Base-by-base conservation (phyloP, 2,113 vertebrate species). In the Phocoena phocoena region DNA sequence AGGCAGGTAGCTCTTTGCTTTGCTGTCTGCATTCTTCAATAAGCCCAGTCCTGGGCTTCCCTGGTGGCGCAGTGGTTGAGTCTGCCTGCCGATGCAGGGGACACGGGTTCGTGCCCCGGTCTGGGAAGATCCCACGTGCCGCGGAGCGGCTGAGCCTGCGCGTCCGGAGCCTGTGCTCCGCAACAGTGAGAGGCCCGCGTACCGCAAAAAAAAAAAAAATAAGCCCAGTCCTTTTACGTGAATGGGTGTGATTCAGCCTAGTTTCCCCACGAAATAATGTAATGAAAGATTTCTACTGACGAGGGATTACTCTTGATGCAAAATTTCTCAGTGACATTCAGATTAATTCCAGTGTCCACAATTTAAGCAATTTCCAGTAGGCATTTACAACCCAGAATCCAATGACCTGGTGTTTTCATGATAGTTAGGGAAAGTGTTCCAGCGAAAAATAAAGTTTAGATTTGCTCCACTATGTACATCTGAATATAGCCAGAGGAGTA, bases 311-410 rank as follows among this genome's bases (percentile, higher is more conserved):
- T 53, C 55, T 94, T 87, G 50, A 63, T 47, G 86, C 21, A 33
- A 88, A 76, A 95, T 63, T 70, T 55, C 62, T 88, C n/a, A 93
- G 41, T 87, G 89, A 87, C n/a, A 73, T 68, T 87, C 47, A 95
- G 50, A 93, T 63, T 82, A 60, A 92, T 50, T 53, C 53, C 41
- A 94, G 44, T 36, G 55, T 60, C 88, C 44, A 87, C 14, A 96
- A 87, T 94, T 20, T 26, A 55, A 81, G 70, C 89, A 97, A 38
- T 3, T 90, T 96, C 41, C 50, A 33, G 95, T 7, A 95, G 76
- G 65, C 97, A 58, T 82, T 55, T 58, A 87, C 36, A 95, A 90
- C 33, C 21, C 58, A 50, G 89, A 97, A 89, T 62, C 31, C 63
- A 83, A 80, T 41, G 50, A 20, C 58, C 60, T 62, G 26, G 6